These are phyloP conservation scores for Rallus crepitans DNA, from an alignment of 2,797 vertebrate genomes.

Conservation along the genomic window DNA sequence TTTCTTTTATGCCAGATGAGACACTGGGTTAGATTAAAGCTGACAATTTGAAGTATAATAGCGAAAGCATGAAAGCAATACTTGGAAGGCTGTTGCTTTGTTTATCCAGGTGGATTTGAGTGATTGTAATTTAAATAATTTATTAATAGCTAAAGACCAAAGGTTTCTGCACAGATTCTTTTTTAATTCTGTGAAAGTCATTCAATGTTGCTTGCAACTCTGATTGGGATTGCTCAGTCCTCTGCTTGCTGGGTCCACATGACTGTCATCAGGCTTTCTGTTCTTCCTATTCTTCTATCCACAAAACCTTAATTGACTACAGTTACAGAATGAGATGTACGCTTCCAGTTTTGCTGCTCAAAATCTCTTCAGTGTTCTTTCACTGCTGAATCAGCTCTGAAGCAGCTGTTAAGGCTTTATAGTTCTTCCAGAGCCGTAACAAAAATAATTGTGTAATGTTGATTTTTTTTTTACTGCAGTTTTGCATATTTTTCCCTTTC, in stretches of 20 bases:
- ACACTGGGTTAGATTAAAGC: background rate
- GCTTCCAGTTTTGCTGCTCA: background rate
- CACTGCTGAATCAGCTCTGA: constrained; percentile 29
- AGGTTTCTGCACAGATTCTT: background rate
- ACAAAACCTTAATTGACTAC: background rate
- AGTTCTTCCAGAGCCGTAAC: background rate
- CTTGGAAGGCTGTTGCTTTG: background rate
- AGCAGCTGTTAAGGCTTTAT: constrained; percentile 11
- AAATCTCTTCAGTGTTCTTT: background rate
- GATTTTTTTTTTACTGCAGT: background rate
- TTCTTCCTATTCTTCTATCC: background rate
- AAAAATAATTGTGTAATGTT: background rate
- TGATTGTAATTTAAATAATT: background rate
- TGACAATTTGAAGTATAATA: background rate
- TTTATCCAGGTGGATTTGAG: background rate
- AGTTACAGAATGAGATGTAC: background rate
- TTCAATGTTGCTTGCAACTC: background rate
- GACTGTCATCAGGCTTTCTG: constrained; percentile 6
- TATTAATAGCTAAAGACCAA: background rate
- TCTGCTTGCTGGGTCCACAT: background rate
- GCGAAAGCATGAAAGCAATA: background rate
- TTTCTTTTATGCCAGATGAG: background rate
- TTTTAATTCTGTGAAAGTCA: constrained; percentile 8
- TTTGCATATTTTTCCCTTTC: background rate
- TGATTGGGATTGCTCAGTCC: background rate